Evolutionary conservation across 30 jellyfish, hydroid and myxozoan genomes (phyloP).

Genomic region (Catostylus mosaicus): DNA sequence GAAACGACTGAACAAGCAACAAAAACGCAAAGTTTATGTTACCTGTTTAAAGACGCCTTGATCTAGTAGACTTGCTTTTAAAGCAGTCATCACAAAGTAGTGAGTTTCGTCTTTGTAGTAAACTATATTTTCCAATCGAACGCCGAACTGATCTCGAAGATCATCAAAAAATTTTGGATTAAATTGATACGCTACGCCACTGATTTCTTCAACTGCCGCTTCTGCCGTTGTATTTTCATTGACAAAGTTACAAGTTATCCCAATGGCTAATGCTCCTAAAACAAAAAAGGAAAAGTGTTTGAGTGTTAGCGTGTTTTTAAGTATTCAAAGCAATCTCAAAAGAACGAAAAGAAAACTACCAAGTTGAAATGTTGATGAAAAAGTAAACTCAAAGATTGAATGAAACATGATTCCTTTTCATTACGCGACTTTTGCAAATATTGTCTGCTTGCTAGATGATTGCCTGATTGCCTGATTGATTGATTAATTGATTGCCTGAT

Average conservation of each 20-base stretch:
- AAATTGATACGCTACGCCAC: conserved; percentile 97
- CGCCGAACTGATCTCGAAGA: conserved; percentile 80
- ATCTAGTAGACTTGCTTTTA: conserved; percentile 83
- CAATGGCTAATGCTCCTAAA: conserved; percentile 96
- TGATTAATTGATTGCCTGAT: too few species aligned
- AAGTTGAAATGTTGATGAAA: too few species aligned
- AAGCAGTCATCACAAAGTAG: conserved; percentile 97
- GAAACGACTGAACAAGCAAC: too few species aligned
- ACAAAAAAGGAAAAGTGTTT: neutral
- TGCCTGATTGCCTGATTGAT: too few species aligned
- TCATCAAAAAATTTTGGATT: conserved; percentile 88
- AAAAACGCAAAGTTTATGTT: too few species aligned
- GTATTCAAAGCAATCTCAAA: too few species aligned
- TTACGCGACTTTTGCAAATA: too few species aligned
- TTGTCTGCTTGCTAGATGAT: too few species aligned
- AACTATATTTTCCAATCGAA: conserved; percentile 92
- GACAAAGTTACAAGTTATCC: conserved; percentile 96
- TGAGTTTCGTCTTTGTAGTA: conserved; percentile 97
- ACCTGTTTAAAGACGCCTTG: conserved; percentile 89
- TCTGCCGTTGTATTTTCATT: conserved; percentile 94
- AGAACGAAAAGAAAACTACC: too few species aligned
- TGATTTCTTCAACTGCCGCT: conserved; percentile 93
- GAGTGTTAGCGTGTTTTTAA: too few species aligned
- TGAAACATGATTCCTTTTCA: too few species aligned
- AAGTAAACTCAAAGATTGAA: too few species aligned